These are phyloP conservation scores for Acestrorhynchus altus DNA, from an alignment of 2,797 vertebrate species.

Conservation along the genomic window DNA sequence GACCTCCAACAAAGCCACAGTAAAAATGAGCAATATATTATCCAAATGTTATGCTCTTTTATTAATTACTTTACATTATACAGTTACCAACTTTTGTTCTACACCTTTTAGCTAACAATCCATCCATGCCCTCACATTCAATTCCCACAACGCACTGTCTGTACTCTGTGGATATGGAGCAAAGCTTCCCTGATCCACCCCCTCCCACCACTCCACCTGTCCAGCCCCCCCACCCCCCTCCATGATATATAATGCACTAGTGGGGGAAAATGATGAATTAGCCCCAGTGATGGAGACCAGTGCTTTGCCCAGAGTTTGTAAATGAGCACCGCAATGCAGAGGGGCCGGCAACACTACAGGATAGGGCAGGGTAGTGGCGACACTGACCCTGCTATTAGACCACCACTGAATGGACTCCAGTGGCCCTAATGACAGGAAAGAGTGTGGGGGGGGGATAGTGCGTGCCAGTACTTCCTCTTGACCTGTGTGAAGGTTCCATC, in stretches of 20 bases:
- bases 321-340: slow-evolving; percentile 69
- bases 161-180: neutral
- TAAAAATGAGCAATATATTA: neutral
- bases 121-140: neutral
- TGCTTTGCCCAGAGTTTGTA: slow-evolving; percentile 66
- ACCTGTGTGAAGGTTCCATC: slow-evolving; percentile 29
- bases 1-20: neutral
- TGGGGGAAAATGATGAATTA: slow-evolving; percentile 47
- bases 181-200: neutral
- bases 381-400: slow-evolving; percentile 41
- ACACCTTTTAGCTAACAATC: neutral
- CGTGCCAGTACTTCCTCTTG: slow-evolving; percentile 38
- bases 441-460: slow-evolving; percentile 34
- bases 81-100: neutral
- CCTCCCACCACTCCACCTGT: neutral
- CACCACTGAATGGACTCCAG: slow-evolving; percentile 43
- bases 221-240: neutral
- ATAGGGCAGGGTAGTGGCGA: slow-evolving; percentile 38
- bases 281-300: slow-evolving; percentile 52
- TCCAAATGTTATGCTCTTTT: neutral
- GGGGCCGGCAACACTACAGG: slow-evolving; percentile 69
- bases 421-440: slow-evolving; percentile 49
- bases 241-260: slow-evolving; percentile 28
- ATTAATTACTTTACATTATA: neutral
- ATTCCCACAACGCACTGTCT: neutral